Percentiles rank a stretch among this genome's conserved stretches.
phyloP scores from a whole-genome alignment of 2,888 invertebrate genomes.

The Thelaira solivaga region DNA sequence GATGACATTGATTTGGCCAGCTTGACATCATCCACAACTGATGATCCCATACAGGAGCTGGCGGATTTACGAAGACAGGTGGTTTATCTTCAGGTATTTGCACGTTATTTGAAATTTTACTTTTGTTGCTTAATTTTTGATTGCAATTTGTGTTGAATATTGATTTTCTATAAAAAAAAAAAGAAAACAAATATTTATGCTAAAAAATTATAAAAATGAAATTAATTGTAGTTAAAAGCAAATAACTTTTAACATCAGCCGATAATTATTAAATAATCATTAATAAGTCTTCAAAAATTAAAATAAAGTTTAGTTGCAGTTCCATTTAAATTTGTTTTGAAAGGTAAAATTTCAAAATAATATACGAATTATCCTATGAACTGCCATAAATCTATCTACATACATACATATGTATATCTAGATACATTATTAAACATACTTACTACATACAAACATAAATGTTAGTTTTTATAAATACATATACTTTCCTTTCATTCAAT shows the following conservation, averaged over 20 bases:
- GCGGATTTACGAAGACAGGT: conserved; percentile 89
- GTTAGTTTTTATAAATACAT: conserved; percentile 37
- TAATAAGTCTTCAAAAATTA: not conserved
- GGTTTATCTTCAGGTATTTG: conserved; percentile 85
- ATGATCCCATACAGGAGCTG: conserved; percentile 83
- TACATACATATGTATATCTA: not conserved
- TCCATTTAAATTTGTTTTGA: conserved; percentile 54
- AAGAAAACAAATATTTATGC: conserved; percentile 19
- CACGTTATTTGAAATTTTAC: conserved; percentile 72
- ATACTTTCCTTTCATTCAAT: not conserved
- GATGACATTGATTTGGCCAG: conserved; percentile 78
- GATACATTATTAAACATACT: no score
- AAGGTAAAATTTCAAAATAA: conserved; percentile 62
- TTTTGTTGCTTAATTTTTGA: conserved; percentile 63
- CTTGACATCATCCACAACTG: conserved; percentile 79
- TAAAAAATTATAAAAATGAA: conserved; percentile 6
- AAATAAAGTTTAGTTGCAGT: conserved; percentile 56
- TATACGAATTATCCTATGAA: conserved; percentile 56
- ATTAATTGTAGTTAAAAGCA: conserved; percentile 6
- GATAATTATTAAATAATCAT: not conserved
- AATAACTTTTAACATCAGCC: not conserved
- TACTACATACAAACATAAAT: no score
- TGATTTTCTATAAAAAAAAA: conserved; percentile 30
- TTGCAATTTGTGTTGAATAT: conserved; percentile 51
- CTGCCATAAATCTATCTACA: conserved; percentile 48